Evolutionary conservation across 1,140 invertebrate genomes (phyloP).

Genomic region (Thalassaphorura encarpata): DNA sequence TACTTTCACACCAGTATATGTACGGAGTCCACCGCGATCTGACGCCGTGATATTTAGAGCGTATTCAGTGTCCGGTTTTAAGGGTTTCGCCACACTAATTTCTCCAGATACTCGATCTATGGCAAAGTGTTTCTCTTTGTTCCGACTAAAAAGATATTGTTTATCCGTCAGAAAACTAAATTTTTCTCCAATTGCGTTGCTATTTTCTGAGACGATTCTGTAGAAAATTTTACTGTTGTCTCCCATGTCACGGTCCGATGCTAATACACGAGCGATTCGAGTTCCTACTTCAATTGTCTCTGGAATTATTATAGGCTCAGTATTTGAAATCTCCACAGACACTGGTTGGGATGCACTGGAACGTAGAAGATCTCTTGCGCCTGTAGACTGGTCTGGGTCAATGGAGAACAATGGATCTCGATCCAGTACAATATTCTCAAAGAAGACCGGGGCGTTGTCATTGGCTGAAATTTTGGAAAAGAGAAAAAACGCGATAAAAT

Average conservation of each 20-base stretch:
- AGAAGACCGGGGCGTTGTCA: constrained; percentile 19
- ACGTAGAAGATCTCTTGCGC: constrained; percentile 24
- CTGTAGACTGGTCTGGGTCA: constrained; percentile 21
- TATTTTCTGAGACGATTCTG: constrained; percentile 52
- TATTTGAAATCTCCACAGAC: constrained; percentile 35
- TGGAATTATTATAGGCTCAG: constrained; percentile 37
- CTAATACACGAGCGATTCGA: constrained; percentile 39
- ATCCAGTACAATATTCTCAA: constrained; percentile 28
- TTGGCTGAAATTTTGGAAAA: constrained; percentile 13
- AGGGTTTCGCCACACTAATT: constrained; percentile 57
- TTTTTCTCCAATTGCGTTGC: constrained; percentile 22
- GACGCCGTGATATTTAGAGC: constrained; percentile 61
- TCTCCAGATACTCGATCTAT: constrained; percentile 62
- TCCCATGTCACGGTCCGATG: constrained; percentile 43
- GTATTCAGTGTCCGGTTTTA: constrained; percentile 67
- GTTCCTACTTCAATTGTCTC: constrained; percentile 40
- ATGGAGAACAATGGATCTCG: constrained; percentile 26
- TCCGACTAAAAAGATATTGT: constrained; percentile 28
- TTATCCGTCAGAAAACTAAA: constrained; percentile 27
- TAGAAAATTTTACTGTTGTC: constrained; percentile 65
- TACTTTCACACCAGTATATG: constrained; percentile 55
- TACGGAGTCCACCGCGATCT: constrained; percentile 61
- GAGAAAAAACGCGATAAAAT: constrained; percentile 5
- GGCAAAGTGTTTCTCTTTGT: constrained; percentile 52
- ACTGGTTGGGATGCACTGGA: constrained; percentile 29